These are phyloP conservation scores for Forbesichthys agassizii DNA, from an alignment of 2,113 vertebrate species.

Conservation along the genomic window DNA sequence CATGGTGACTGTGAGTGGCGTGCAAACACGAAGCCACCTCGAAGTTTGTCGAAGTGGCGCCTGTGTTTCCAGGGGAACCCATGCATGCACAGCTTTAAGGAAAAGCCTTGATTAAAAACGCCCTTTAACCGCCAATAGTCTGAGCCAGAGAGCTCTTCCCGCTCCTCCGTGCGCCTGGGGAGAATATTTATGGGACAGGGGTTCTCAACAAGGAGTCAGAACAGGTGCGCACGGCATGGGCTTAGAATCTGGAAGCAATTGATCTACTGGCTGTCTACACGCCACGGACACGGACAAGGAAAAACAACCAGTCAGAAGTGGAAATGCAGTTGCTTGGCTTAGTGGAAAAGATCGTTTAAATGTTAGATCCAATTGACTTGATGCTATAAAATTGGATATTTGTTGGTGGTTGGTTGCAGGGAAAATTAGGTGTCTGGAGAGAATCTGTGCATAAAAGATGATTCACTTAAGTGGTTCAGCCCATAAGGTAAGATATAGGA, in stretches of 20 bases:
- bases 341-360: not conserved
- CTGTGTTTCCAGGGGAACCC: conserved; percentile 61
- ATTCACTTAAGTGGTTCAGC: conserved; percentile 29
- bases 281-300: conserved; percentile 33
- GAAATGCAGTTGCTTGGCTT: conserved; percentile 50
- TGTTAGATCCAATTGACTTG: too few species aligned
- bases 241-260: not conserved
- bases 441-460: conserved; percentile 32
- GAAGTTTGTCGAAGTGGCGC: not conserved
- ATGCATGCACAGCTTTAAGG: conserved; percentile 36
- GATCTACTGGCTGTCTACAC: not conserved
- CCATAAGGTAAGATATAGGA: conserved; percentile 27
- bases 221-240: conserved; percentile 45
- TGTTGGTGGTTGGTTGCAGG: conserved; percentile 37
- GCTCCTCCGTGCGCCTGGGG: conserved; percentile 71
- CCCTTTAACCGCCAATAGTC: conserved; percentile 63
- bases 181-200: conserved; percentile 67
- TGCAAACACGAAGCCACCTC: not conserved
- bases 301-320: conserved; percentile 18
- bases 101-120: conserved; percentile 27
- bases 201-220: conserved; percentile 17
- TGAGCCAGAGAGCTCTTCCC: conserved; percentile 70
- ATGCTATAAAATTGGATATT: not conserved
- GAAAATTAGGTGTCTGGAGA: conserved; percentile 35
- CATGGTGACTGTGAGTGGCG: too few species aligned